Conservation (phyloP, 1,140 invertebrate genomes). For the Epicauta chinensis region DNA sequence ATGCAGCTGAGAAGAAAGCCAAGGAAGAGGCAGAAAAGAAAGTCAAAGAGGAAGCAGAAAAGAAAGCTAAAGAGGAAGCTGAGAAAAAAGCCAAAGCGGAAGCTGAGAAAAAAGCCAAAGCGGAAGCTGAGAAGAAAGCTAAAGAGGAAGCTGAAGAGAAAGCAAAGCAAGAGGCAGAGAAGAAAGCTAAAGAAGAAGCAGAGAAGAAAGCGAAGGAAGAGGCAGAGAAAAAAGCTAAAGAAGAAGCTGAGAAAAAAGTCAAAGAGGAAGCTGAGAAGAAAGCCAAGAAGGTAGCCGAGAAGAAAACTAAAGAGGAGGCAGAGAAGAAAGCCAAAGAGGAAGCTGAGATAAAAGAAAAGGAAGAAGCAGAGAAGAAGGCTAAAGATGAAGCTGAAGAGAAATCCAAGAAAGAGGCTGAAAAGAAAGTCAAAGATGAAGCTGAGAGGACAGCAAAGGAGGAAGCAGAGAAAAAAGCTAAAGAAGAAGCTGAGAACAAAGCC, state of each 20-base stretch:
- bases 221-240: conserved; percentile 18
- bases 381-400: conserved; percentile 13
- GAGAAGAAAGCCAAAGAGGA: conserved; percentile 16
- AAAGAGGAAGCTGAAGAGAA: conserved; percentile 22
- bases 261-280: conserved; percentile 19
- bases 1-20: conserved; percentile 26
- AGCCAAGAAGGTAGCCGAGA: conserved; percentile 20
- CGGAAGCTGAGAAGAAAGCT: conserved; percentile 21
- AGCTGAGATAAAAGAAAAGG: conserved; percentile 17
- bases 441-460: conserved; percentile 11
- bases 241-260: conserved; percentile 21
- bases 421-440: conserved; percentile 11
- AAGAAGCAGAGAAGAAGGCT: conserved; percentile 25
- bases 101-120: conserved; percentile 22
- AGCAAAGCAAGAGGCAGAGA: conserved; percentile 19
- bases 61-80: conserved; percentile 19
- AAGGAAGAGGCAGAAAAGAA: conserved; percentile 24
- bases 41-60: conserved; percentile 18
- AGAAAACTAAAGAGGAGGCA: conserved; percentile 28
- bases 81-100: conserved; percentile 25
- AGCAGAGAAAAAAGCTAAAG: conserved; percentile 13
- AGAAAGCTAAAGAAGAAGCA: conserved; percentile 21
- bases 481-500: conserved; percentile 27
- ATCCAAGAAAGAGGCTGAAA: conserved; percentile 7
- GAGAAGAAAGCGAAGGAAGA: conserved; percentile 22